Evolutionary conservation across 2,888 invertebrate genomes (phyloP).

Genomic region (Cerastis rubricosa): DNA sequence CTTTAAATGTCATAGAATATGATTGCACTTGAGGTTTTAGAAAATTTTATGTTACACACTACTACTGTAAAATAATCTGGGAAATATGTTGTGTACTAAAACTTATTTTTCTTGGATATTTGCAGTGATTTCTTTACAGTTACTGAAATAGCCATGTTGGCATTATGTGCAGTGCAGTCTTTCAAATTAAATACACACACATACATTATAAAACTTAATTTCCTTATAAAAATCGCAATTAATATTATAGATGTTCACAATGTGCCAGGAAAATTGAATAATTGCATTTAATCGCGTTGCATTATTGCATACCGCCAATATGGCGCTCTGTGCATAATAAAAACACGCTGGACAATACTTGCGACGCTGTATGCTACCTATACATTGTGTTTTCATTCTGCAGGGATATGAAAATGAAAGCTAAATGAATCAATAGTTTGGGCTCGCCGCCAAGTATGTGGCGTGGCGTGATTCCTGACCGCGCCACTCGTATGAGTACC

Average conservation of each 20-base stretch:
- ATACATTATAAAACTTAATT: background rate
- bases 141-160: background rate
- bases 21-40: background rate
- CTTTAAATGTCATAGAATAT: background rate
- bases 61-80: background rate
- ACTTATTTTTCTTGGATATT: background rate
- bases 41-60: background rate
- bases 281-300: constrained; percentile 20
- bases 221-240: constrained; percentile 2
- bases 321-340: constrained; percentile 11
- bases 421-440: constrained; percentile 78
- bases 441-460: constrained; percentile 84
- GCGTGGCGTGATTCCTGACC: constrained; percentile 85
- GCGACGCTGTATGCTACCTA: background rate
- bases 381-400: constrained; percentile 42
- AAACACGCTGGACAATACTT: constrained; percentile 11
- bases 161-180: background rate
- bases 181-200: background rate
- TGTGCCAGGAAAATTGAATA: constrained; percentile 35
- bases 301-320: constrained; percentile 28
- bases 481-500: constrained; percentile 66
- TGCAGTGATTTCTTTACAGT: background rate
- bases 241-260: background rate
- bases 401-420: constrained; percentile 71
- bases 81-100: background rate